A percentile compares a stretch with the other conserved stretches of the same genome.
These are phyloP conservation scores for Drosophila eohydei DNA, from an alignment of 2,888 invertebrate species.

Conservation along the genomic window DNA sequence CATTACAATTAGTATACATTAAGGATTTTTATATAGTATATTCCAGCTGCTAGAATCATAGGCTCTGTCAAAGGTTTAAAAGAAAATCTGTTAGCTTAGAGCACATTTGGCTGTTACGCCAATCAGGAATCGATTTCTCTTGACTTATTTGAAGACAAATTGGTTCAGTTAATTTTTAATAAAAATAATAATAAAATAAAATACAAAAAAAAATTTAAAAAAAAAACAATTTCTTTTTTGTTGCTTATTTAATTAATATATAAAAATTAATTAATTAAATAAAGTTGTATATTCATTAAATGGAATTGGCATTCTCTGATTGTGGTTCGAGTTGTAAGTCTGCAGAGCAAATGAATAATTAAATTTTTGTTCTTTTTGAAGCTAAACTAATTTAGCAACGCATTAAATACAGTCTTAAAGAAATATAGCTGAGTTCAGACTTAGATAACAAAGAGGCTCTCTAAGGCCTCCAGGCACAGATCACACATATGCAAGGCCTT, in stretches of 20 bases:
- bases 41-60: background rate
- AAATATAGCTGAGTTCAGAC: background rate
- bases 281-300: too few species aligned
- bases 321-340: too few species aligned
- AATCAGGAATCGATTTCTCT: background rate
- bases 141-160: background rate
- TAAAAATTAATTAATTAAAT: too few species aligned
- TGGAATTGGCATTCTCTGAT: too few species aligned
- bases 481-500: constrained; percentile 17
- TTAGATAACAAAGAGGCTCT: constrained; percentile 2
- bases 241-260: too few species aligned
- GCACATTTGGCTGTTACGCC: background rate
- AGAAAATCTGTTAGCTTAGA: background rate
- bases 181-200: too few species aligned
- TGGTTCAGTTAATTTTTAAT: background rate
- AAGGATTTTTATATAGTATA: background rate
- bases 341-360: background rate
- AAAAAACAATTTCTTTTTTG: background rate
- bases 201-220: too few species aligned
- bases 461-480: background rate
- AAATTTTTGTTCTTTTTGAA: background rate
- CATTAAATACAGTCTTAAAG: background rate
- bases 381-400: background rate
- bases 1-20: too few species aligned
- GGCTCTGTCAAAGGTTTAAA: background rate